Percentiles rank a stretch among this genome's conserved stretches.
These are phyloP conservation scores for Stegana nigrithorax DNA, from an alignment of 2,888 invertebrate species.

Conservation along the genomic window DNA sequence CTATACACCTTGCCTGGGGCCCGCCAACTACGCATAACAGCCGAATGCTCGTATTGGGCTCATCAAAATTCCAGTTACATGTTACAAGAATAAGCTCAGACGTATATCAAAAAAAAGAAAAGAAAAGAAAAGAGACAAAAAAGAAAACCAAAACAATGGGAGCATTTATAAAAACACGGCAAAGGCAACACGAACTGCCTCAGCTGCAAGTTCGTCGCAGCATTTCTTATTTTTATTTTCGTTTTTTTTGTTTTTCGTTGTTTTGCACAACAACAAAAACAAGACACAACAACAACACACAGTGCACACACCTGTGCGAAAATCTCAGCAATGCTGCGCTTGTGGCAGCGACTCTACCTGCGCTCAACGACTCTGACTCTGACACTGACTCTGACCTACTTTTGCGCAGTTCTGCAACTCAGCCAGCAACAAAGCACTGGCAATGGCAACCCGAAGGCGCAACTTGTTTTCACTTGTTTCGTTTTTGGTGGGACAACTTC, in stretches of 20 bases:
- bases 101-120: too few species aligned
- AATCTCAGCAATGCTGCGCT: constrained; percentile 22
- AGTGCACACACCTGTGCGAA: constrained; percentile 28
- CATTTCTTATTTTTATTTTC: neutral
- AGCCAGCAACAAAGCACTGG: neutral
- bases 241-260: neutral
- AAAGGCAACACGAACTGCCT: neutral
- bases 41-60: constrained; percentile 6
- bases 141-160: neutral
- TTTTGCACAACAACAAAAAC: neutral
- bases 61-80: constrained; percentile 23
- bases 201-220: neutral
- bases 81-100: too few species aligned
- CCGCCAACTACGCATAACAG: constrained; percentile 6
- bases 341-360: constrained; percentile 8
- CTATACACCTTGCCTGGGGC: too few species aligned
- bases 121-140: neutral
- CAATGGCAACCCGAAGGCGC: constrained; percentile 27
- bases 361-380: constrained; percentile 8
- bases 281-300: neutral
- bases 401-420: neutral
- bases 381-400: neutral
- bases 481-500: constrained; percentile 28
- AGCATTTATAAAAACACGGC: neutral
- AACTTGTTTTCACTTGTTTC: constrained; percentile 43